Evolutionary conservation across 2,888 invertebrate genomes (phyloP), one percentile per base, ranked within the genome.

Genomic region (Calameuta filiformis): DNA sequence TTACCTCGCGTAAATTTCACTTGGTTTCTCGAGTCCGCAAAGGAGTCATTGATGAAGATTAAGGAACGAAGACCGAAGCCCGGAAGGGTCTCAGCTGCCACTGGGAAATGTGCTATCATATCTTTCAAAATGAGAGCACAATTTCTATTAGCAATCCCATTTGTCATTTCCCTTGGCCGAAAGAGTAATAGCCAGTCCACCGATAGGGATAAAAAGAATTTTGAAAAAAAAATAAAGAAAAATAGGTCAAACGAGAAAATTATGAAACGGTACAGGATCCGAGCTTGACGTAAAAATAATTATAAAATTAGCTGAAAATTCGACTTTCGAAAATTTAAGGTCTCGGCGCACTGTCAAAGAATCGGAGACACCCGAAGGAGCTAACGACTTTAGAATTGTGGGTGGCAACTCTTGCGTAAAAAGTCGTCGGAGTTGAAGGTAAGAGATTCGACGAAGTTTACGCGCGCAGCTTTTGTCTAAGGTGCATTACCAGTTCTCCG

Each of bases 401-500:
- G 56, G 23, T 56, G 23, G 56, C 56, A 23, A 56, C 9, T 56
- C 56, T 23, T 56, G 0, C 23, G 56, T 56, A 56, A 23, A 56
- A 23, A 56, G 23, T 56, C 56, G 56, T 56, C 56, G 56, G 56
- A 56, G 23, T 23, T 23, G 56, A 56, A 56, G 71, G 71, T 71
- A 71, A 71, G 31, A 3, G 71, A 34, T 71, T 31, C 71, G 31
- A 71, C 31, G 12, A 34, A 71, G 71, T 31, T 71, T 71, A 71
- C 71, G 71, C 31, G 71, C 71, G 3, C 33, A 23, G 71, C n/a
- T 31, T 71, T 71, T 71, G 31, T 71, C 71, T 15, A 71, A 12
- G 71, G 31, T 34, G 71, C 71, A 74, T 71, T 71, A 31, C 31
- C 71, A 34, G 71, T 71, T 71, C 71, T 71, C 71, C 71, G 31